Evolutionary conservation across 2,888 invertebrate species (phyloP).

Genomic region (Melanostoma scalare): DNA sequence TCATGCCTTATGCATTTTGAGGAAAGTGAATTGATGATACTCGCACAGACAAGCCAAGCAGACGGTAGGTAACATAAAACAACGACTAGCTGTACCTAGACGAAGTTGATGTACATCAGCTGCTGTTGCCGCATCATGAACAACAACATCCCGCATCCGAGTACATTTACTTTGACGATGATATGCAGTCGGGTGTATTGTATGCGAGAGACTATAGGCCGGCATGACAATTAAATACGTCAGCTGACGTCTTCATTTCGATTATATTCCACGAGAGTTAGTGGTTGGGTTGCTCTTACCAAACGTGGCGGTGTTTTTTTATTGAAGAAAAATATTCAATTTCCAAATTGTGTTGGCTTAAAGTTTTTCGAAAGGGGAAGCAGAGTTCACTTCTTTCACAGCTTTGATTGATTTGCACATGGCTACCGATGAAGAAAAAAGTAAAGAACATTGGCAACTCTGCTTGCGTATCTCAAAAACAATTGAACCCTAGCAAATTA

Average conservation of each 20-base stretch:
- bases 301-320: too few relatives aligned
- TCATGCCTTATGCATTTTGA: constrained; percentile 62
- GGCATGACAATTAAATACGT: constrained; percentile 42
- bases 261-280: background rate
- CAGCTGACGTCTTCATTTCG: constrained; percentile 64
- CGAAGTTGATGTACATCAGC: constrained; percentile 50
- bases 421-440: background rate
- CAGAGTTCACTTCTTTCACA: too few relatives aligned
- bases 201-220: background rate
- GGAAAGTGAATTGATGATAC: constrained; percentile 41
- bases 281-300: background rate
- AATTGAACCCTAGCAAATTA: constrained; percentile 24
- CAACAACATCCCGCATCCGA: constrained; percentile 45
- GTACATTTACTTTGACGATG: constrained; percentile 7
- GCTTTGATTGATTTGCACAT: background rate
- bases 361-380: too few relatives aligned
- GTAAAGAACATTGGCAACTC: background rate
- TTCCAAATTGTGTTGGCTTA: too few relatives aligned
- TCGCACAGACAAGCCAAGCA: constrained; percentile 9
- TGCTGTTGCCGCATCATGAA: constrained; percentile 44
- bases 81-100: background rate
- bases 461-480: background rate
- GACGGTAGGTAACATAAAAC: background rate
- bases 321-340: too few relatives aligned
- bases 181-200: constrained; percentile 28